A percentile compares a stretch with the other conserved stretches of the same genome.
phyloP scores from a whole-genome alignment of 2,888 invertebrate genomes.

The Plusia festucae region DNA sequence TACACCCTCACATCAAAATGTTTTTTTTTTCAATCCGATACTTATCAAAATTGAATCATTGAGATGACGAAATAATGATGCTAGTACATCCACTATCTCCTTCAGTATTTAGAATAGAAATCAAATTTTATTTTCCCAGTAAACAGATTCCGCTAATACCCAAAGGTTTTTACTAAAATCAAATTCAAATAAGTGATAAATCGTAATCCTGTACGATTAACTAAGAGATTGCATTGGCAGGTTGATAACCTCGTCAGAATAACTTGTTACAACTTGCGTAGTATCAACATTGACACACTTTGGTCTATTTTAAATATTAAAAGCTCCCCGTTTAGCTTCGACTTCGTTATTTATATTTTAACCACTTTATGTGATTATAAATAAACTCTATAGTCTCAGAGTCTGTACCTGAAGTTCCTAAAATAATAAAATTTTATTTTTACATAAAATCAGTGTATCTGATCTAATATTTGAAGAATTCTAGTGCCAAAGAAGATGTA shows the following conservation, averaged over 20 bases:
- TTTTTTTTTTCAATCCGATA: too few species aligned
- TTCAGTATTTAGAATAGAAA: too few species aligned
- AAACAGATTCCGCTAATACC: too few species aligned
- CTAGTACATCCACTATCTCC: too few species aligned
- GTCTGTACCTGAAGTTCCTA: not conserved
- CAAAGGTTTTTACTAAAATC: not conserved
- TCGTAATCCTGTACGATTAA: slow-evolving; percentile 19
- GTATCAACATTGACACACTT: slow-evolving; percentile 34
- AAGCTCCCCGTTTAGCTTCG: not conserved
- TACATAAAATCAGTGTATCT: too few species aligned
- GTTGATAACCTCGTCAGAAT: slow-evolving; percentile 33
- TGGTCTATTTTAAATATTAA: slow-evolving; percentile 9
- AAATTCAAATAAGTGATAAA: too few species aligned
- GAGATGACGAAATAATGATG: too few species aligned
- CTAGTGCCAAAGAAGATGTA: too few species aligned
- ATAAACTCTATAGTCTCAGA: not conserved
- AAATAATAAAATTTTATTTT: not conserved
- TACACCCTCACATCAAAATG: too few species aligned
- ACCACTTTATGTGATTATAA: not conserved
- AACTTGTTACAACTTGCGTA: slow-evolving; percentile 16
- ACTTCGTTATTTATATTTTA: not conserved
- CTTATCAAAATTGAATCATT: too few species aligned
- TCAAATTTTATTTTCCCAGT: too few species aligned
- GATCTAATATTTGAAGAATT: too few species aligned
- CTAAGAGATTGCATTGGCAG: slow-evolving; percentile 14